Evolutionary conservation across 2,888 invertebrate genomes (phyloP).

Genomic region (Cordilura impudica): DNA sequence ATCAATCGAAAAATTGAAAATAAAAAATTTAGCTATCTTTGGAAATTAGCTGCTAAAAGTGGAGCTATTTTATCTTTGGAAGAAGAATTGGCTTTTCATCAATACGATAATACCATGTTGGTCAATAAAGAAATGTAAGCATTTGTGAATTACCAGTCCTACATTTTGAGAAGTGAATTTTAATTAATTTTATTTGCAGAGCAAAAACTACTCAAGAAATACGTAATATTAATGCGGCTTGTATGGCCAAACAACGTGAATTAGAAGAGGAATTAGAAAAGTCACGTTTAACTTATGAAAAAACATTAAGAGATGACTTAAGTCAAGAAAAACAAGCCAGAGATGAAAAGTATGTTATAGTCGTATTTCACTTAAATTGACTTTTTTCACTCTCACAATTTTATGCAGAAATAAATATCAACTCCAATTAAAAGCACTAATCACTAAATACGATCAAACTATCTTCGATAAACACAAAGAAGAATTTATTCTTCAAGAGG

Average conservation of each 20-base stretch:
- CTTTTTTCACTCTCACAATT: not conserved
- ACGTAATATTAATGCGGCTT: conserved; percentile 61
- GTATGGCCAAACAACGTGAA: conserved; percentile 66
- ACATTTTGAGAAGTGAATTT: not conserved
- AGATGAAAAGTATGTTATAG: conserved; percentile 73
- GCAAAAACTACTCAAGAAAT: conserved; percentile 65
- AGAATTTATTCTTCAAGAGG: conserved; percentile 12
- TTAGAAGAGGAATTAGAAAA: conserved; percentile 66
- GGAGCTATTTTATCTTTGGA: conserved; percentile 67
- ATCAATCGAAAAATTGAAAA: conserved; percentile 63
- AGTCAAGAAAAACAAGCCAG: conserved; percentile 67
- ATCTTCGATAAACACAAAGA: conserved; percentile 35
- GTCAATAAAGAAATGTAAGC: conserved; percentile 67
- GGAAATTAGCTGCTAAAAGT: conserved; percentile 67
- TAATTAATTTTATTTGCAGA: conserved; percentile 60
- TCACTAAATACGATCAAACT: conserved; percentile 38
- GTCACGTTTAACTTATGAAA: conserved; percentile 61
- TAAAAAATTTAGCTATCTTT: conserved; percentile 65
- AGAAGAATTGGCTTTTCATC: conserved; percentile 66
- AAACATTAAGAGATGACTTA: conserved; percentile 63
- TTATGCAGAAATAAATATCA: conserved; percentile 46
- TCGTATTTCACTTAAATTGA: too few species aligned
- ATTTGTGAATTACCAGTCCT: not conserved
- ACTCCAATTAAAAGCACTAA: conserved; percentile 28
- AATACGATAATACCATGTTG: conserved; percentile 67